Evolutionary conservation across 1,140 invertebrate genomes (phyloP), one percentile per base, ranked within the genome.

Genomic region (Magallana ariakensis): DNA sequence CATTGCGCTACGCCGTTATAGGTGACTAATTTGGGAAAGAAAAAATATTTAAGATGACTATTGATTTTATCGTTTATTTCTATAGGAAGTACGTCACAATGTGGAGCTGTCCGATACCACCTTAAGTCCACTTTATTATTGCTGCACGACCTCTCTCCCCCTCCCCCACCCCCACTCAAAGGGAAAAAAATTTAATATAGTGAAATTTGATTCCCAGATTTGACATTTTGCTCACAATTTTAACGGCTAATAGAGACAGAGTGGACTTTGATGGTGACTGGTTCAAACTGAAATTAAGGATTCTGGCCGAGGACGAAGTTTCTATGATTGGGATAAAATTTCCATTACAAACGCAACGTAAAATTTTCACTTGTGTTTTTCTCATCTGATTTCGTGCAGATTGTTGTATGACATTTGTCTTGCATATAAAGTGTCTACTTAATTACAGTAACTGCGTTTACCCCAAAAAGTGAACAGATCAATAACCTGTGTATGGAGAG

Each of bases 361-460:
- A 46, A 26, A 75, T 75, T 5, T 26, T 75, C 10, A 75, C 22
- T 75, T n/a, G 22, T 26, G 22, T 75, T 75, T 11, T 75, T 26
- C 22, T 26, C 58, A 5, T 13, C 11, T 13, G 8, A 13, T 26
- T 75, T 3, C 11, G 22, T 19, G 8, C 66, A 33, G 19, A 33
- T 26, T 70, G 19, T 19, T 70, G 22, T 26, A 75, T 26, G 13
- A 13, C 22, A 60, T 26, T 75, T 19, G 22, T 26, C 11, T 19
- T 75, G 22, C 33, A 26, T 13, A 75, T 62, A n/a, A 75, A 75
- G 62, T 75, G 66, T 26, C 66, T 22, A 26, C 10, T 75, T 75
- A 75, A 75, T 75, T 75, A 26, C n/a, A n/a, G n/a, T n/a, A n/a
- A n/a, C 22, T 26, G n/a, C 13, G 66, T 75, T 75, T 26, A 26